These are phyloP conservation scores for Tinea trinotella DNA, from an alignment of 2,888 invertebrate species.

Conservation along the genomic window DNA sequence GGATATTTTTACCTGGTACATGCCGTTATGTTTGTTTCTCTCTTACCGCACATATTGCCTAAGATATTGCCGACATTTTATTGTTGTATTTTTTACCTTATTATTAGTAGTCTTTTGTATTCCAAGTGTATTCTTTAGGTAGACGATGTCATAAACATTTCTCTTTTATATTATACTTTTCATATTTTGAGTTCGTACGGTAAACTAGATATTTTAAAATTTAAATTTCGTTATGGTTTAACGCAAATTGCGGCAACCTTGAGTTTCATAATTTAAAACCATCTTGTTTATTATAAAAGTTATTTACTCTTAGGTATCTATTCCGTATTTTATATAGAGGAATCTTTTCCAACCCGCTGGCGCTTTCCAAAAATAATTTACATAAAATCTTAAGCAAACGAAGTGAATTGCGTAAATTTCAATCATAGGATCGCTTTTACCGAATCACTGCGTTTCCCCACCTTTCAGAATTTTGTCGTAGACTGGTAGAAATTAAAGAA, in stretches of 20 bases:
- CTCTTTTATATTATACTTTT: too few species aligned
- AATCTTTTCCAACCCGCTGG: slow-evolving; percentile 29
- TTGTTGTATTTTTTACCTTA: slow-evolving; percentile 36
- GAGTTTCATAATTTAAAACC: background rate
- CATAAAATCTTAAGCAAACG: slow-evolving; percentile 52
- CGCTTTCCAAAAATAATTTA: slow-evolving; percentile 35
- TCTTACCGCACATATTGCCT: slow-evolving; percentile 46
- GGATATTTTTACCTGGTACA: slow-evolving; percentile 38
- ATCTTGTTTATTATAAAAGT: slow-evolving; percentile 13
- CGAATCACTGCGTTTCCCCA: slow-evolving; percentile 19
- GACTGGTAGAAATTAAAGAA: slow-evolving; percentile 23
- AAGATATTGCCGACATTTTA: slow-evolving; percentile 34
- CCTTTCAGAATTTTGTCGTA: slow-evolving; percentile 22
- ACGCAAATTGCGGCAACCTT: background rate
- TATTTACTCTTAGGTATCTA: slow-evolving; percentile 3
- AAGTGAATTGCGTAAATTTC: slow-evolving; percentile 52
- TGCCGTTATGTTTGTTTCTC: slow-evolving; percentile 34
- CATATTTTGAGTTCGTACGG: too few species aligned
- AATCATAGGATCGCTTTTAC: slow-evolving; percentile 40
- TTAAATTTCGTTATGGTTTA: too few species aligned
- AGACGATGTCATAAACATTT: too few species aligned
- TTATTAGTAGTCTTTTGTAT: slow-evolving; percentile 33
- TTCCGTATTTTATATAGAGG: slow-evolving; percentile 21
- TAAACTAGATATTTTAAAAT: too few species aligned
- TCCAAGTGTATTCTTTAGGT: background rate